Evolutionary conservation across 2,888 invertebrate genomes (phyloP).

Genomic region (Isoperla grammatica): DNA sequence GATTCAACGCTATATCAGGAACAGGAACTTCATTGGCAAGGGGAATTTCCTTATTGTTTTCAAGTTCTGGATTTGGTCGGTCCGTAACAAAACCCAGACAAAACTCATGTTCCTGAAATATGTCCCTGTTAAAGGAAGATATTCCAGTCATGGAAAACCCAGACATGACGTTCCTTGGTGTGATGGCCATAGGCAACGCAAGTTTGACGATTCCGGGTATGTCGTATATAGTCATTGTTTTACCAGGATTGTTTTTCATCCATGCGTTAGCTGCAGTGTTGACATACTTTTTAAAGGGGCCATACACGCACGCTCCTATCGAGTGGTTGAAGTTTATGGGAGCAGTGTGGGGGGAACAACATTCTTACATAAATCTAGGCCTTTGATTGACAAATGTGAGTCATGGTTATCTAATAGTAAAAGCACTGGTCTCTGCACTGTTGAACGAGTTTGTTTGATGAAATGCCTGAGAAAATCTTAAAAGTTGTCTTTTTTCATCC

Average conservation of each 20-base stretch:
- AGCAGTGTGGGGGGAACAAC: slow-evolving; percentile 43
- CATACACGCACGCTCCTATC: slow-evolving; percentile 41
- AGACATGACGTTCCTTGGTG: slow-evolving; percentile 33
- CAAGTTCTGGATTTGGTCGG: slow-evolving; percentile 15
- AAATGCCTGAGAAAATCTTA: slow-evolving; percentile 28
- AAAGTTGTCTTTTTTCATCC: slow-evolving; percentile 37
- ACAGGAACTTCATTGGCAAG: background rate
- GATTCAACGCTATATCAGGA: background rate
- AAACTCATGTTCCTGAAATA: slow-evolving; percentile 29
- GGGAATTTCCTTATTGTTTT: background rate
- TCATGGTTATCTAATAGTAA: slow-evolving; percentile 37
- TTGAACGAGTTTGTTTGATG: slow-evolving; percentile 19
- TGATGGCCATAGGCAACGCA: slow-evolving; percentile 10
- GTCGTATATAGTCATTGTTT: too few species aligned
- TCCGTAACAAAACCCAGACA: slow-evolving; percentile 25
- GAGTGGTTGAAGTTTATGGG: slow-evolving; percentile 43
- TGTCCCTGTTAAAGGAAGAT: slow-evolving; percentile 30
- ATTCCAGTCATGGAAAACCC: too few species aligned
- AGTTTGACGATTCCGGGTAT: slow-evolving; percentile 16
- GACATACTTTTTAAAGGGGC: slow-evolving; percentile 39
- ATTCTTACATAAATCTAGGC: slow-evolving; percentile 38
- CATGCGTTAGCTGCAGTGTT: slow-evolving; percentile 33
- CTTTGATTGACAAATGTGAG: too few species aligned
- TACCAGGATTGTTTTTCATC: slow-evolving; percentile 27
- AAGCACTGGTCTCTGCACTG: slow-evolving; percentile 29